Evolutionary conservation across 2,797 vertebrate genomes (phyloP).

Genomic region (Vultur gryphus): DNA sequence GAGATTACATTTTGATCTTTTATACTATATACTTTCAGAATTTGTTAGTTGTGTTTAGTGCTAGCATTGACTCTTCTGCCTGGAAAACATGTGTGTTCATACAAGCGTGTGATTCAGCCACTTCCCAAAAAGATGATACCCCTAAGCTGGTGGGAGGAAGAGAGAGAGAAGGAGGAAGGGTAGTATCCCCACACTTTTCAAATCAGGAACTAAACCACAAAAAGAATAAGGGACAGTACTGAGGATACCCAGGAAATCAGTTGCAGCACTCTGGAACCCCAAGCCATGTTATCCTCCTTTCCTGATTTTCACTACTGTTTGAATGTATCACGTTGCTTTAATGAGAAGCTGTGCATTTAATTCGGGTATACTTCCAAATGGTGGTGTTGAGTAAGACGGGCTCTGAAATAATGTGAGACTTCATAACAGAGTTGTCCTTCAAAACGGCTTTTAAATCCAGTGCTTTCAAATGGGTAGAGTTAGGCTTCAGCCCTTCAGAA

Average conservation of each 20-base stretch:
- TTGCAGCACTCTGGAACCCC: background rate
- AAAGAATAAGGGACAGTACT: background rate
- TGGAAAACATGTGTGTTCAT: background rate
- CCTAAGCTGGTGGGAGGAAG: background rate
- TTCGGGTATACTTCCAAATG: background rate
- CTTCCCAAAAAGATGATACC: background rate
- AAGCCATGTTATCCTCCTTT: background rate
- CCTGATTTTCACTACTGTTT: fast-evolving
- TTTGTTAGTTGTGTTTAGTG: background rate
- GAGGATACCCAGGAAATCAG: background rate
- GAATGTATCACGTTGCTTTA: background rate
- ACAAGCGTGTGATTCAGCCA: background rate
- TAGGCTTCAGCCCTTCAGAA: background rate
- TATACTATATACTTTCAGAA: background rate
- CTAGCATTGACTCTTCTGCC: background rate
- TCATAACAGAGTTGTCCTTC: background rate
- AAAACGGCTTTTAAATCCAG: background rate
- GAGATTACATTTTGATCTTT: background rate
- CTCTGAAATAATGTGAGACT: background rate
- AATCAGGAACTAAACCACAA: background rate
- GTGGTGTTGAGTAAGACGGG: background rate
- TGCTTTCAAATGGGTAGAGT: background rate
- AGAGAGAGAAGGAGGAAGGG: background rate
- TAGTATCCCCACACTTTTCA: background rate
- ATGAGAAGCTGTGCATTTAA: background rate